A percentile compares a stretch with the other conserved stretches of the same genome.
These are phyloP conservation scores for Drosophila oshimai DNA, from an alignment of 1,140 invertebrate genomes.

Conservation along the genomic window DNA sequence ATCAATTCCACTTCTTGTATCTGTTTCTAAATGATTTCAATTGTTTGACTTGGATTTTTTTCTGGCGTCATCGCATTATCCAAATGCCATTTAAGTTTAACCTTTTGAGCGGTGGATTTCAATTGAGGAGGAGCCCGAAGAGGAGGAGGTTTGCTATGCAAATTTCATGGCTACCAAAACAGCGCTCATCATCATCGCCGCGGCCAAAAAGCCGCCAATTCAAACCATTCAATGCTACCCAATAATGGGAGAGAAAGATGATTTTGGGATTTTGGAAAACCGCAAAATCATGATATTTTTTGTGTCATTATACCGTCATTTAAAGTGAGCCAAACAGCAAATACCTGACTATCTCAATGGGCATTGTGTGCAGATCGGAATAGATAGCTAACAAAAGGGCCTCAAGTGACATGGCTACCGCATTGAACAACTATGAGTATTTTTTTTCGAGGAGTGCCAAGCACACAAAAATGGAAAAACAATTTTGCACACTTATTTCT, in stretches of 20 bases:
- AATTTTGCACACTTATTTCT: slow-evolving; percentile 26
- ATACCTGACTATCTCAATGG: slow-evolving; percentile 45
- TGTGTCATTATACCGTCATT: slow-evolving; percentile 55
- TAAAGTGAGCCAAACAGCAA: slow-evolving; percentile 28
- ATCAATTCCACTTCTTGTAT: slow-evolving; percentile 46
- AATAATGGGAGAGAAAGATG: slow-evolving; percentile 44
- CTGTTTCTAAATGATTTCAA: slow-evolving; percentile 42
- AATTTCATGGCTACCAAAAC: slow-evolving; percentile 75
- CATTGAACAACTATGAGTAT: slow-evolving; percentile 13
- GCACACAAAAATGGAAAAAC: slow-evolving; percentile 1
- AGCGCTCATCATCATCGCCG: slow-evolving; percentile 44
- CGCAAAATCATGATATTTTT: slow-evolving; percentile 60
- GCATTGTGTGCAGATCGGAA: slow-evolving; percentile 65
- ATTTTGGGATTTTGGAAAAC: slow-evolving; percentile 43
- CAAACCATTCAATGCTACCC: slow-evolving; percentile 67
- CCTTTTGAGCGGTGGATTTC: slow-evolving; percentile 57
- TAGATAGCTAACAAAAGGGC: slow-evolving; percentile 43
- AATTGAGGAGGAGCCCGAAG: slow-evolving; percentile 33
- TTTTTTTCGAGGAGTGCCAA: slow-evolving; percentile 35
- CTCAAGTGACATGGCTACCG: slow-evolving; percentile 45
- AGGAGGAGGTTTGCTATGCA: slow-evolving; percentile 51
- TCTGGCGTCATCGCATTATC: slow-evolving; percentile 65
- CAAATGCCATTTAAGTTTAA: slow-evolving; percentile 77
- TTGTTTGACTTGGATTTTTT: slow-evolving; percentile 57
- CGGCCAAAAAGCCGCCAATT: slow-evolving; percentile 52